These are phyloP conservation scores for Pluvialis apricaria DNA, from an alignment of 2,113 vertebrate species.

Conservation along the genomic window DNA sequence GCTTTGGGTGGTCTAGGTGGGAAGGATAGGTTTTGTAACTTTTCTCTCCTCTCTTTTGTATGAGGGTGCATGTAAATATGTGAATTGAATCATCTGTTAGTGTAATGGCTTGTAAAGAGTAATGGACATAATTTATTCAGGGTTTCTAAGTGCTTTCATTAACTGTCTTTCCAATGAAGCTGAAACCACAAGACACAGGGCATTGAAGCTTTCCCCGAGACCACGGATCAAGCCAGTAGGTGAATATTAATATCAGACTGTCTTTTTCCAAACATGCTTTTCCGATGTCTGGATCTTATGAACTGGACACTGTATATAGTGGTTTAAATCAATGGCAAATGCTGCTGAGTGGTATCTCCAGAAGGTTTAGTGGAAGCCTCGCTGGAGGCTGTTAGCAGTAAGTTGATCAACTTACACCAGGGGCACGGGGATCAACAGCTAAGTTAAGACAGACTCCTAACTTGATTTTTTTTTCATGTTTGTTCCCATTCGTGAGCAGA, in stretches of 20 bases:
- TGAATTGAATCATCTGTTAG: neutral
- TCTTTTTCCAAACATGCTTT: neutral
- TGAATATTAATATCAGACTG: neutral
- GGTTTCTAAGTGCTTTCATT: neutral
- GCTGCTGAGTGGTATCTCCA: neutral
- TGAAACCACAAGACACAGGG: neutral
- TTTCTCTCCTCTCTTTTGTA: neutral
- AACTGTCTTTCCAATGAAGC: neutral
- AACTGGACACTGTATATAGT: neutral
- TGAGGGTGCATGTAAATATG: neutral
- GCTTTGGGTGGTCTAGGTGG: neutral
- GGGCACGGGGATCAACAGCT: neutral
- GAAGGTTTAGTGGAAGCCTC: neutral
- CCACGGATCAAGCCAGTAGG: neutral
- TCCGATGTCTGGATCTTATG: neutral
- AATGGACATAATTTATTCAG: neutral
- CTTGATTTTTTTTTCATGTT: neutral
- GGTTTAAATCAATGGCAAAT: neutral
- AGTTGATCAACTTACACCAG: neutral
- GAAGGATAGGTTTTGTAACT: neutral
- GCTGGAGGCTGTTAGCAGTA: neutral
- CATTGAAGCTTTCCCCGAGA: neutral
- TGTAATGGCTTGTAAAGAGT: neutral
- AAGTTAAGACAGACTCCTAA: neutral
- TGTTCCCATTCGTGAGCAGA: neutral